Conservation (phyloP, 2,888 invertebrate genomes). For the Calliscelio sp. region DNA sequence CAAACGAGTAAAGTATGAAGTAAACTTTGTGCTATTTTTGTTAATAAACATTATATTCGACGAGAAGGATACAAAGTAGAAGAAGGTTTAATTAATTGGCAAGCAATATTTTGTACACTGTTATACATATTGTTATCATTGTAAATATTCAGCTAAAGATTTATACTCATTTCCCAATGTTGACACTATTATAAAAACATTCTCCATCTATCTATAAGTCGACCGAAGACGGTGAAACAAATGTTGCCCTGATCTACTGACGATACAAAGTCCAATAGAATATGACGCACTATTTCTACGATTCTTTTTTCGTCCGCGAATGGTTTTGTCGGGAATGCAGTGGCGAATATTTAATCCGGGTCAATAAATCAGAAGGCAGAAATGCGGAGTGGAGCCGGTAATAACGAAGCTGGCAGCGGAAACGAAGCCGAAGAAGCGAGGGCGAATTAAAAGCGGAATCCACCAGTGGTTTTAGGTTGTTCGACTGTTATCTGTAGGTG, state of each 20-base stretch:
- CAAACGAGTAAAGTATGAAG: constrained; percentile 31
- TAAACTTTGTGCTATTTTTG: constrained; percentile 35
- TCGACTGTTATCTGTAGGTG: constrained; percentile 81
- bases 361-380: constrained; percentile 78
- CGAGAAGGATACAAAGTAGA: not conserved
- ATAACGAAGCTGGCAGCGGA: constrained; percentile 77
- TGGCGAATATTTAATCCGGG: constrained; percentile 79
- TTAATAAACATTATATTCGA: constrained; percentile 17
- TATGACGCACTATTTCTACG: constrained; percentile 53
- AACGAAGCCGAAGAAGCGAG: constrained; percentile 78
- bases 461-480: constrained; percentile 75
- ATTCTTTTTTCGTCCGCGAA: constrained; percentile 58
- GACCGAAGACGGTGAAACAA: too few relatives aligned
- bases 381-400: constrained; percentile 73
- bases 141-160: not conserved
- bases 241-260: too few relatives aligned
- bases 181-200: too few relatives aligned
- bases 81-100: not conserved
- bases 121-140: not conserved
- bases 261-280: not conserved
- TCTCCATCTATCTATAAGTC: too few relatives aligned
- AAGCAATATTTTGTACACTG: too few relatives aligned
- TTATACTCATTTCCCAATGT: too few relatives aligned
- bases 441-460: constrained; percentile 78
- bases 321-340: constrained; percentile 74